Base-by-base conservation (phyloP, 2,113 vertebrate genomes). In the Sander lucioperca region DNA sequence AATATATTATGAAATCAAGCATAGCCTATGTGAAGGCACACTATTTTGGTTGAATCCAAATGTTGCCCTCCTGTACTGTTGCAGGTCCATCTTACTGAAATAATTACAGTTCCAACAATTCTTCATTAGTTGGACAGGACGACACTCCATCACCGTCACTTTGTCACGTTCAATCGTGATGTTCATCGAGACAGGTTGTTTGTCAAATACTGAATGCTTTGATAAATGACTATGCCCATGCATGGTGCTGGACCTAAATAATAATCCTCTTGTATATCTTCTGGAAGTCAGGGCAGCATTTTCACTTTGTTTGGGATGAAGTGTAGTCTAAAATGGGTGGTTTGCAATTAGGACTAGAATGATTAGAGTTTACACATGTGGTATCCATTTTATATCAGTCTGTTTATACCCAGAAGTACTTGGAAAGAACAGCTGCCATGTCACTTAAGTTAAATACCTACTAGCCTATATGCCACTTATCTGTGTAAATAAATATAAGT, bases 161-260 rank as follows among this genome's bases (percentile, higher is more conserved):
- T 79, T 74, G 77, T 88, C 77, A 83, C 51, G 70, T 84, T 82
- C 62, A 77, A 48, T 70, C 36, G 16, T 25, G 7, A 21, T 59
- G 81, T 79, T 82, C 67, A 84, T 70, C 15, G 12, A 63, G 58
- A 27, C 58, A 1, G 74, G 72, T 48, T 68, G 39, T 80, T 81
- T 78, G 70, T 86, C 67, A 84, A 69, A 79, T 10, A 25, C 39
- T 48, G 54, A 69, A 47, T 13, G 23, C 25, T 66, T 74, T 84
- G 75, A 91, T 86, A 13, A 79, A 87, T 79, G 74, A 57, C 58
- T 16, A 3, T 5, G 5, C 30, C 61, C 8, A 9, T 53, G 65
- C 57, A 48, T 8, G 30, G 25, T 4, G 33, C 65, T 77, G 36
- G 68, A 69, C 74, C 64, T 53, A 1, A 45, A 18, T 54, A 64